Percentiles rank a stretch among this genome's conserved stretches.
These are phyloP conservation scores for Pseudomyrmex concolor DNA, from an alignment of 1,140 invertebrate genomes.

Conservation along the genomic window DNA sequence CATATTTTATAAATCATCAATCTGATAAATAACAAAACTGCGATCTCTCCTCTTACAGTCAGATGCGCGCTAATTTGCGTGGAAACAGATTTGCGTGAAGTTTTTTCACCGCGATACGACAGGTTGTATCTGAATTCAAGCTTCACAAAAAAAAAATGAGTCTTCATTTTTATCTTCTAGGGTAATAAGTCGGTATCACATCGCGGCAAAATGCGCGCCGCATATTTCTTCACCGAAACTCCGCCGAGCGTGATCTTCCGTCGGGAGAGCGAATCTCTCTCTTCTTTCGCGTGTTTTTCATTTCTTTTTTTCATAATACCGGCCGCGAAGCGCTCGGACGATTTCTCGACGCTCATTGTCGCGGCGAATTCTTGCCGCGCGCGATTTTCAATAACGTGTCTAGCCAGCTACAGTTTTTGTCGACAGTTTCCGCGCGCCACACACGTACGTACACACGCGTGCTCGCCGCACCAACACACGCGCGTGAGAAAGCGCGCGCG, in stretches of 20 bases:
- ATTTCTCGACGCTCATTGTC: slow-evolving; percentile 57
- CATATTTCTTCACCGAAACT: slow-evolving; percentile 3
- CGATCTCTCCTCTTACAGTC: no score
- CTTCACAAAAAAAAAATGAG: no score
- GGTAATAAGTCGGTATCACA: background rate
- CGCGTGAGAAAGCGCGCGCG: slow-evolving; percentile 8
- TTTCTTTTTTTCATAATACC: slow-evolving; percentile 9
- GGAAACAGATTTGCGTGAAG: no score
- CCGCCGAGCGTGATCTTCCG: background rate
- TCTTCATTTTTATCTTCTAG: background rate
- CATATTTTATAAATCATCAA: background rate
- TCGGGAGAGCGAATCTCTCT: background rate
- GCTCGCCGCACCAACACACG: background rate
- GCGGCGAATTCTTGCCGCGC: slow-evolving; percentile 21
- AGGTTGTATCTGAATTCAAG: no score
- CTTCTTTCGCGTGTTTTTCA: slow-evolving; percentile 11
- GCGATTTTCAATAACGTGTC: slow-evolving; percentile 59
- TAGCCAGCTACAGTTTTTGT: slow-evolving; percentile 45
- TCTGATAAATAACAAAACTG: no score
- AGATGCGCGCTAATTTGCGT: no score
- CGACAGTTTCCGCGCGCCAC: background rate
- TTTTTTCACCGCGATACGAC: no score
- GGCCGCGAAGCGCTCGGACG: background rate
- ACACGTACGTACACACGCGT: no score
- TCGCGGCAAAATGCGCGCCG: background rate